These are phyloP conservation scores for Oreochromis aureus DNA, from an alignment of 2,113 vertebrate genomes.

Conservation along the genomic window DNA sequence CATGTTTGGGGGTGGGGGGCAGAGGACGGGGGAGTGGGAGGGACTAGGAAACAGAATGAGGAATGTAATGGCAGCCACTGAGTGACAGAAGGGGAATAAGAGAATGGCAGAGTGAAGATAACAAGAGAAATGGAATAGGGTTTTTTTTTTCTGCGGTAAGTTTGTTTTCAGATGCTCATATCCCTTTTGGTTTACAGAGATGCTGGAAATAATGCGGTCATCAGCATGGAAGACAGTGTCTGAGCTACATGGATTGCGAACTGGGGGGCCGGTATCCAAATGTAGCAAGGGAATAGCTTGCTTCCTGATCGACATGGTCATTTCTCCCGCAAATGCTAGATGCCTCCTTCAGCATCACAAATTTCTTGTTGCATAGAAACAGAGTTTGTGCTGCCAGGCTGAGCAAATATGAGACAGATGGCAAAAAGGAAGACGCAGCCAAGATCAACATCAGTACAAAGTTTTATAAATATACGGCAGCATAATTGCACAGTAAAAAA, in stretches of 20 bases:
- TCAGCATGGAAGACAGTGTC: conserved; percentile 4
- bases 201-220: conserved; percentile 6
- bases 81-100: background rate
- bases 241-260: background rate
- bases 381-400: background rate
- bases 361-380: background rate
- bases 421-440: background rate
- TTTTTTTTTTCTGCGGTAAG: background rate
- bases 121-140: background rate
- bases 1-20: background rate
- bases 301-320: background rate
- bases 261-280: background rate
- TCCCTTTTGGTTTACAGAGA: background rate
- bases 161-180: conserved; percentile 3
- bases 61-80: background rate
- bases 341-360: background rate
- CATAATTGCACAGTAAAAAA: background rate
- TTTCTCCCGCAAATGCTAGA: background rate
- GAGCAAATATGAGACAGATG: conserved; percentile 20
- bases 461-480: background rate
- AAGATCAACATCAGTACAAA: background rate
- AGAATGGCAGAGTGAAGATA: background rate
- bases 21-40: background rate
- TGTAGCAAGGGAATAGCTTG: background rate
- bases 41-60: background rate